A percentile compares a stretch with the other conserved stretches of the same genome.
Evolutionary conservation across 1,140 invertebrate genomes (phyloP).

Genomic region (Matsumurasca onukii): DNA sequence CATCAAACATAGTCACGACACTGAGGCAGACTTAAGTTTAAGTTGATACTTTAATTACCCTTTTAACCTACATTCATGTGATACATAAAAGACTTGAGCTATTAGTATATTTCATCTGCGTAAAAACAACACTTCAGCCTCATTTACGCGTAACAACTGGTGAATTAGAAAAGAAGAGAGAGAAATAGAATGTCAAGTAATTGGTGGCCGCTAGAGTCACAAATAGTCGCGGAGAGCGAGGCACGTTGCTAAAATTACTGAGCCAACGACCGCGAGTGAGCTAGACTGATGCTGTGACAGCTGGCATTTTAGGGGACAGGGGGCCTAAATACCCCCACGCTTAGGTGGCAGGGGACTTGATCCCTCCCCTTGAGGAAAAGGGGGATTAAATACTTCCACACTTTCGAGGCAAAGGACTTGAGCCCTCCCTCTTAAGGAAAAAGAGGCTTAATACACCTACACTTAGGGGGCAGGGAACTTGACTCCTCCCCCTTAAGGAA

Average conservation of each 20-base stretch:
- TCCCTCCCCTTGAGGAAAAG: too few species aligned
- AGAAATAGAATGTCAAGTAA: background rate
- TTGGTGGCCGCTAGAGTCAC: background rate
- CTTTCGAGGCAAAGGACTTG: too few species aligned
- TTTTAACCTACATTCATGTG: too few species aligned
- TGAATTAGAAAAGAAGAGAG: background rate
- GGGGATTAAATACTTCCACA: too few species aligned
- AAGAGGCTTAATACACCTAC: too few species aligned
- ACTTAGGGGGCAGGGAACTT: too few species aligned
- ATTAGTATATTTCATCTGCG: background rate
- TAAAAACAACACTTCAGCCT: background rate
- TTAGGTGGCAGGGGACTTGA: too few species aligned
- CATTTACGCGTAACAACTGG: background rate
- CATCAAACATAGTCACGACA: background rate
- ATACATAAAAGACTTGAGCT: too few species aligned
- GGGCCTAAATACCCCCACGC: too few species aligned
- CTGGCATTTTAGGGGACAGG: slow-evolving; percentile 27
- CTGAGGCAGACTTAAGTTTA: background rate
- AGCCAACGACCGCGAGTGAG: slow-evolving; percentile 23
- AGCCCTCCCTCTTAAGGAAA: too few species aligned
- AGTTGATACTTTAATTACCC: too few species aligned
- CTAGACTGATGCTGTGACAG: slow-evolving; percentile 3
- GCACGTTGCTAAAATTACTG: slow-evolving; percentile 20
- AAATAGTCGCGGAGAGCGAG: background rate
- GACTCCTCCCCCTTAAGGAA: too few species aligned